Evolutionary conservation across 1,140 invertebrate species (phyloP), one percentile per base, ranked within the genome.

Genomic region (Halesus radiatus): DNA sequence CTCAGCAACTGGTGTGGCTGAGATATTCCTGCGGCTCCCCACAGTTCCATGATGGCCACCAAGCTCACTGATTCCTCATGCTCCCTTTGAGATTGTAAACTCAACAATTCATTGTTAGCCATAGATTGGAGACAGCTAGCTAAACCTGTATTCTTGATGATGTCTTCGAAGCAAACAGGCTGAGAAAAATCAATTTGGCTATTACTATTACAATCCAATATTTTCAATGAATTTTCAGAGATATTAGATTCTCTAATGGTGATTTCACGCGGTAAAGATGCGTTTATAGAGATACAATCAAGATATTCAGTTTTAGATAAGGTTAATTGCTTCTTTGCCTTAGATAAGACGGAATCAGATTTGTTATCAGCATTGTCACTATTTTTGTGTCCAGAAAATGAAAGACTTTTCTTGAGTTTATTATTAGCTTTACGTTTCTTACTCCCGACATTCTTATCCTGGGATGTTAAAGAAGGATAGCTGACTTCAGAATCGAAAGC

Each of bases 1-100:
- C 92, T 87, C 5, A 96, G 86, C 13, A 96, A 85, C 1, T 88
- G 87, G 32, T 90, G 88, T 15, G 93, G 91, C 50, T 93, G 91
- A 18, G 89, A 87, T 62, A 96, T 91, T 20, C 93, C 93, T 29
- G 93, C 91, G 66, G 90, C 87, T 85, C 95, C 94, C 94, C 95
- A 96, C 75, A 94, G 89, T 81, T 95, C 94, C 20, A 93, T 88
- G 32, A 96, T 89, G 23, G 88, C 86, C 54, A 92, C 90, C 15
- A 87, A 52, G 18, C 26, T 74, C 26, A 79, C 53, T 18, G 56
- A 62, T 4, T 37, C 66, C 50, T 79, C 78, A 4, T n/a, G 10
- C 13, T 53, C 70, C 23, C 29, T 26, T 15, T 53, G 53, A 7
- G 18, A 56, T 52, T n/a, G 26, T 15, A n/a, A 10, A 53, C 22